phyloP scores from a whole-genome alignment of 2,797 vertebrate species.

The Cuculus canorus region DNA sequence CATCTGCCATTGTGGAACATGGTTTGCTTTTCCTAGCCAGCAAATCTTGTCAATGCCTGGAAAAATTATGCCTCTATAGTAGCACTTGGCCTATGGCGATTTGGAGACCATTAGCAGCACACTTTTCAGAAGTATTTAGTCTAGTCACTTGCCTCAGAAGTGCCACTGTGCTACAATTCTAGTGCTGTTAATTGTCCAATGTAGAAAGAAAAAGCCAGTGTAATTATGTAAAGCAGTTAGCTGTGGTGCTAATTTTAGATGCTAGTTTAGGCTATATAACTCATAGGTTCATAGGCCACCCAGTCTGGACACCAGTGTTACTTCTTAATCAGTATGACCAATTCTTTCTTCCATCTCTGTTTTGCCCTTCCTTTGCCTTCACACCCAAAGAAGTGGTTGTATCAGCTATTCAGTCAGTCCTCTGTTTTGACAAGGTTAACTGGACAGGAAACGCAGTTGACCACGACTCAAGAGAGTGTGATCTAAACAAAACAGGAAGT shows the following conservation, averaged over 20 bases:
- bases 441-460: fast-evolving
- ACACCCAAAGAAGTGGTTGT: neutral
- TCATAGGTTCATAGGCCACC: neutral
- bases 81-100: neutral
- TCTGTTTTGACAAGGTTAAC: neutral
- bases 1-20: slow-evolving; percentile 3
- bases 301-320: neutral
- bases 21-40: slow-evolving; percentile 11
- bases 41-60: neutral
- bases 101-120: neutral
- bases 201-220: neutral
- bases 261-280: neutral
- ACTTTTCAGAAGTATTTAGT: neutral
- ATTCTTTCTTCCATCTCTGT: neutral
- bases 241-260: neutral
- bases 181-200: neutral
- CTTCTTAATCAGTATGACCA: neutral
- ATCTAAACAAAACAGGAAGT: neutral
- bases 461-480: neutral
- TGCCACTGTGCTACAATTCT: neutral
- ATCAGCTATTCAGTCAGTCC: neutral
- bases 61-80: neutral
- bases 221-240: neutral
- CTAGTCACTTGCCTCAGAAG: neutral
- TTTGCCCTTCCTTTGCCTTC: neutral